Conservation (phyloP, 2,113 vertebrate species). For the Dipodomys merriami region DNA sequence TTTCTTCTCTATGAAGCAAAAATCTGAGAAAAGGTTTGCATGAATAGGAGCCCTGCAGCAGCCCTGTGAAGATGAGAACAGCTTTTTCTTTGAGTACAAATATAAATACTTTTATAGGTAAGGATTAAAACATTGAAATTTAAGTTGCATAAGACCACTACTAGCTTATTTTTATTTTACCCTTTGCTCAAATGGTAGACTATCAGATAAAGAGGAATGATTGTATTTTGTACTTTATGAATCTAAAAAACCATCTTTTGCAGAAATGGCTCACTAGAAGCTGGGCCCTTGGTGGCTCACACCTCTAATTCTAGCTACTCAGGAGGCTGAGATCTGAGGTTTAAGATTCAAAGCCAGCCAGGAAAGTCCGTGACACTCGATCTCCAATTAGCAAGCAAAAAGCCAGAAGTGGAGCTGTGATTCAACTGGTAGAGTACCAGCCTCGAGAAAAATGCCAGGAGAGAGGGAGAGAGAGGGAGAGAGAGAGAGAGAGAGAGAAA, state of each 20-base stretch:
- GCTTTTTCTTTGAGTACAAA: background rate
- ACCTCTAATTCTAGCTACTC: too few relatives aligned
- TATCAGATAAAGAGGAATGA: slow-evolving; percentile 33
- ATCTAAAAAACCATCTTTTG: background rate
- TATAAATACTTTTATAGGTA: background rate
- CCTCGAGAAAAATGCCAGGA: too few relatives aligned
- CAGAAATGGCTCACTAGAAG: slow-evolving; percentile 4
- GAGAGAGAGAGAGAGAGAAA: too few relatives aligned
- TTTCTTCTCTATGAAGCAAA: background rate
- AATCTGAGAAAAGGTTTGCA: slow-evolving; percentile 42
- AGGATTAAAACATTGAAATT: slow-evolving; percentile 20
- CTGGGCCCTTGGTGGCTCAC: background rate
- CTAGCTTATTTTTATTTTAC: slow-evolving; percentile 50
- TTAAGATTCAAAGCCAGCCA: too few relatives aligned
- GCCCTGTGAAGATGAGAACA: background rate
- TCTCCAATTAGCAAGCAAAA: too few relatives aligned
- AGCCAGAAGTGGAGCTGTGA: too few relatives aligned
- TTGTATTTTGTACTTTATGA: background rate
- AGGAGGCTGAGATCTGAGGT: too few relatives aligned
- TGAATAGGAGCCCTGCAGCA: background rate
- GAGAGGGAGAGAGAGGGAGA: too few relatives aligned
- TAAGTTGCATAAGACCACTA: background rate
- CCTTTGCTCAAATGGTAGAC: background rate
- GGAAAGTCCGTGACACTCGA: too few relatives aligned
- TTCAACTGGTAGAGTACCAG: too few relatives aligned